Evolutionary conservation across 2,888 invertebrate genomes (phyloP), one percentile per base, ranked within the genome.

Genomic region (Laspeyria flexula): DNA sequence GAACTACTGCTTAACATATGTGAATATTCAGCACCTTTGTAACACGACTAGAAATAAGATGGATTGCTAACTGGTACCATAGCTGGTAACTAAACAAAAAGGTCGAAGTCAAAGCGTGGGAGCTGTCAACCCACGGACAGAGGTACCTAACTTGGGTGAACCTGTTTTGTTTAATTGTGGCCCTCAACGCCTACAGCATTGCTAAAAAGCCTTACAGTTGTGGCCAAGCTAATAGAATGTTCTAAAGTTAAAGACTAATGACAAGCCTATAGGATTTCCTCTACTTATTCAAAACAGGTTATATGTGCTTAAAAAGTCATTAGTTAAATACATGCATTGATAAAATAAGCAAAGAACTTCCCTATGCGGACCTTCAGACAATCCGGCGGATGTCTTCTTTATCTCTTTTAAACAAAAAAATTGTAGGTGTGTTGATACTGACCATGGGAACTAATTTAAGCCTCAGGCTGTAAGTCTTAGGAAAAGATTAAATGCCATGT

Each of bases 331-430:
- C 45, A 48, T 46, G 35, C 15, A 12, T 62, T 48, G 44, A 49
- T 52, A 41, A 55, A 52, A 35, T 49, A 55, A 46, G 55, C 53
- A 57, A 67, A 50, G 55, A 50, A 74, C 67, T 71, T 77, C 68
- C 73, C 71, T 65, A 40, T 65, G 60, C 60, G 64, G 65, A 73
- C 73, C 75, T 79, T 80, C 73, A 79, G 67, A 77, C 70, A 79
- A 77, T 79, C 82, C 83, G 84, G 86, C 89, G 90, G 90, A 90
- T 83, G 86, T 84, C 74, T 80, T 66, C 65, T 77, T 90, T 88
- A 90, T 90, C 90, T 85, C 65, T 55, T 60, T 79, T 76, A 80
- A 82, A 86, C 76, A 85, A 72, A 79, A 78, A 76, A 79, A 80
- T n/a, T n/a, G 72, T 80, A 73, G 88, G 87, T 80, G 87, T 79